Evolutionary conservation across 2,888 invertebrate genomes (phyloP).

Genomic region (Eupithecia pulchellata): DNA sequence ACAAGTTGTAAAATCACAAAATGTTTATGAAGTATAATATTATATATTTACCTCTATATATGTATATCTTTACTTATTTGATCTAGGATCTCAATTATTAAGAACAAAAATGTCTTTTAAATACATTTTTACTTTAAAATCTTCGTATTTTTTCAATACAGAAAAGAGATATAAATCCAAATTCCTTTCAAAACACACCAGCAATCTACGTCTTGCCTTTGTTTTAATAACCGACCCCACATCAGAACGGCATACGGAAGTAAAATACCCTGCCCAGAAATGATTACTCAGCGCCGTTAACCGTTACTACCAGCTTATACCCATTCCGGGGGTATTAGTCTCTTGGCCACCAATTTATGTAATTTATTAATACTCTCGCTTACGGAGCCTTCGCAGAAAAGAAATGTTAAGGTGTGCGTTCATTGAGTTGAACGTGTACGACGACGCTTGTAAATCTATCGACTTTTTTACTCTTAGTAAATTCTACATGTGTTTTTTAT

Average conservation of each 20-base stretch:
- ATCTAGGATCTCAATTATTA: too few species aligned
- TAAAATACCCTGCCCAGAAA: conserved; percentile 80
- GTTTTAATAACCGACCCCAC: conserved; percentile 73
- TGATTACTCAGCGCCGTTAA: conserved; percentile 82
- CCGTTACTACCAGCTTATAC: conserved; percentile 80
- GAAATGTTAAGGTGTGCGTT: conserved; percentile 56
- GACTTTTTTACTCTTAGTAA: not conserved
- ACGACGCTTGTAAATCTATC: not conserved
- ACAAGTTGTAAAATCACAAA: too few species aligned
- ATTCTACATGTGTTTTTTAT: too few species aligned
- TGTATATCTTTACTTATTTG: too few species aligned
- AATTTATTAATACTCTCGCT: conserved; percentile 83
- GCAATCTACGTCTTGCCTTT: conserved; percentile 31
- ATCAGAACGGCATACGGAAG: conserved; percentile 75
- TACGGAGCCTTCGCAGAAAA: conserved; percentile 55
- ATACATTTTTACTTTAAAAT: not conserved
- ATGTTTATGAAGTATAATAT: too few species aligned
- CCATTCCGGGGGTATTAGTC: conserved; percentile 82
- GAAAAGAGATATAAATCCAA: not conserved
- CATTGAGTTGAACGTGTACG: too few species aligned
- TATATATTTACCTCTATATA: too few species aligned
- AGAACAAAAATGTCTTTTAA: too few species aligned
- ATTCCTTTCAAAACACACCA: not conserved
- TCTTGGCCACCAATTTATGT: conserved; percentile 79
- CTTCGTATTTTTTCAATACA: not conserved